phyloP scores from a whole-genome alignment of 2,113 vertebrate genomes.

The Phyllopteryx taeniolatus region DNA sequence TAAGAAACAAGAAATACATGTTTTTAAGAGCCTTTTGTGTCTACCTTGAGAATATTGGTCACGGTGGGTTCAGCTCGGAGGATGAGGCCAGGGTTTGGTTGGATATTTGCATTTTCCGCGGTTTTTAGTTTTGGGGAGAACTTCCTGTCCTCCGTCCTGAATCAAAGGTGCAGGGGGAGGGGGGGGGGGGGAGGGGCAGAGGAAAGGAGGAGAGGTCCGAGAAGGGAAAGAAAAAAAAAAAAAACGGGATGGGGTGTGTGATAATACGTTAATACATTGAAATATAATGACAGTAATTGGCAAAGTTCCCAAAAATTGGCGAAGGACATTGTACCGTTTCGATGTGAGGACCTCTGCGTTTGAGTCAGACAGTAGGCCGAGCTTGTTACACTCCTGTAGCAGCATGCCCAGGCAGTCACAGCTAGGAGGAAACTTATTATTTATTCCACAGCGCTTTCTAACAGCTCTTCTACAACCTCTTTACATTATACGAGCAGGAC shows the following conservation, averaged over 20 bases:
- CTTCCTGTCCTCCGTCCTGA: slow-evolving; percentile 84
- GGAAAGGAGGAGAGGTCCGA: not conserved
- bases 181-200: slow-evolving; percentile 11
- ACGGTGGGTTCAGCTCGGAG: slow-evolving; percentile 94
- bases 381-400: slow-evolving; percentile 93
- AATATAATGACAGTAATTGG: not conserved
- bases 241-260: not conserved
- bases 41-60: slow-evolving; percentile 96
- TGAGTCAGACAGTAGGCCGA: slow-evolving; percentile 86
- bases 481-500: not conserved
- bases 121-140: slow-evolving; percentile 85
- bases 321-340: slow-evolving; percentile 78
- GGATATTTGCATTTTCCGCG: slow-evolving; percentile 92
- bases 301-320: not conserved
- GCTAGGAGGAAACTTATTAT: slow-evolving; percentile 57
- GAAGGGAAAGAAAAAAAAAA: not conserved
- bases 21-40: not conserved
- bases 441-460: not conserved
- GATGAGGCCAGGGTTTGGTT: slow-evolving; percentile 93
- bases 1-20: not conserved
- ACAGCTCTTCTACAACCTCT: too few species aligned
- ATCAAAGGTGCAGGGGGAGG: slow-evolving; percentile 42
- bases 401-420: slow-evolving; percentile 90
- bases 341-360: slow-evolving; percentile 80
- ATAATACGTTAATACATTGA: slow-evolving; percentile 24